Conservation (phyloP, 2,888 invertebrate species). For the Cremastinae sp. region DNA sequence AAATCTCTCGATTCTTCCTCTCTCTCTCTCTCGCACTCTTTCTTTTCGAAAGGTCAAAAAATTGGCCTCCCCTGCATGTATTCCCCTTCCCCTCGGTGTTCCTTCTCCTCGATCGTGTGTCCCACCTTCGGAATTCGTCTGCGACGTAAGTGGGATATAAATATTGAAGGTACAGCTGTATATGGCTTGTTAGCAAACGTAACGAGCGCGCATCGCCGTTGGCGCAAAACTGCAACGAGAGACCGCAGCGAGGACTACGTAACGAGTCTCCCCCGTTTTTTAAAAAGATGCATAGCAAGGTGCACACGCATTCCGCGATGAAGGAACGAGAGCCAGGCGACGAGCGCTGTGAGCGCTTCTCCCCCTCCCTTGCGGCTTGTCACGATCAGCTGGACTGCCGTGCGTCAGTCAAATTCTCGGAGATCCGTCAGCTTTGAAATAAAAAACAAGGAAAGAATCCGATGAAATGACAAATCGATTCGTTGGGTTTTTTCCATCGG, state of each 20-base stretch:
- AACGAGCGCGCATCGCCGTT: conserved; percentile 11
- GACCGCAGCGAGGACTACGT: neutral
- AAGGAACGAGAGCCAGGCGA: no score
- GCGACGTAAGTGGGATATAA: conserved; percentile 38
- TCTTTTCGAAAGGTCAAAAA: conserved; percentile 19
- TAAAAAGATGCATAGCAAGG: neutral
- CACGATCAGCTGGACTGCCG: no score
- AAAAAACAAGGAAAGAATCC: no score
- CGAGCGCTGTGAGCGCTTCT: neutral
- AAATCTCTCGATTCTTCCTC: conserved; percentile 23
- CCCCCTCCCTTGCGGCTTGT: no score
- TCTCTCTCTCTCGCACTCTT: neutral
- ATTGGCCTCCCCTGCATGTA: conserved; percentile 4
- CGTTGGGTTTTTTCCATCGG: no score
- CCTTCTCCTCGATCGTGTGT: no score
- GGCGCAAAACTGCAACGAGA: conserved; percentile 8
- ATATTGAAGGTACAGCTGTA: conserved; percentile 42
- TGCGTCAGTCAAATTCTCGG: no score
- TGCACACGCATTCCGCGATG: no score
- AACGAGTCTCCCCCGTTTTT: no score
- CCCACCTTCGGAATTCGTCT: conserved; percentile 38
- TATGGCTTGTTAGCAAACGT: conserved; percentile 36
- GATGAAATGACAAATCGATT: no score
- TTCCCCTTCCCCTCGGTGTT: neutral
- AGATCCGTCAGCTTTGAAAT: no score